Percentiles rank a stretch among this genome's conserved stretches.
Evolutionary conservation across 2,888 invertebrate genomes (phyloP).

Genomic region (Aromia moschata): DNA sequence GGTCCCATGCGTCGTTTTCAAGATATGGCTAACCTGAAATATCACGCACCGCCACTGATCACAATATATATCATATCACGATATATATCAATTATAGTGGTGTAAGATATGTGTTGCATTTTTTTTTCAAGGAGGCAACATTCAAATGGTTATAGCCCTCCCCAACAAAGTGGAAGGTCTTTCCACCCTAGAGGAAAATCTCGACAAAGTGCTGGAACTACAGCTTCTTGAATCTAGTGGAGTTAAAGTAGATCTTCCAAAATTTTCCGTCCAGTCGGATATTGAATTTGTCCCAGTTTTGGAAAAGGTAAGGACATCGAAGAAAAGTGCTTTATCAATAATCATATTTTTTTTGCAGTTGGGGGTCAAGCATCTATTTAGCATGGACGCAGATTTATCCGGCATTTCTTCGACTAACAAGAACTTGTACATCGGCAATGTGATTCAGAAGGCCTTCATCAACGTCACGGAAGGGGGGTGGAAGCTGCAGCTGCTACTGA

Average conservation of each 20-base stretch:
- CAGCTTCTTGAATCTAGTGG: conserved; percentile 20
- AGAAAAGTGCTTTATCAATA: background rate
- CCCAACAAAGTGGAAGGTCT: conserved; percentile 47
- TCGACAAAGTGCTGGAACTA: conserved; percentile 31
- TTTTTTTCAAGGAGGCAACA: conserved; percentile 34
- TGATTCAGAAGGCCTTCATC: conserved; percentile 58
- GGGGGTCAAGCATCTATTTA: conserved; percentile 44
- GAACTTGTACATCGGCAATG: conserved; percentile 49
- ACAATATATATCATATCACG: too few species aligned
- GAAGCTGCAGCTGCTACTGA: conserved; percentile 57
- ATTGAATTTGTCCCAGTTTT: conserved; percentile 44
- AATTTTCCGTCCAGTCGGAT: conserved; percentile 42
- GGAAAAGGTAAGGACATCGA: conserved; percentile 38
- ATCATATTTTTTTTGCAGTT: conserved; percentile 37
- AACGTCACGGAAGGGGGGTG: conserved; percentile 57
- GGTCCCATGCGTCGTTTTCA: too few species aligned
- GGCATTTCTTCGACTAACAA: conserved; percentile 44
- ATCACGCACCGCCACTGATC: too few species aligned
- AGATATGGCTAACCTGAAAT: too few species aligned
- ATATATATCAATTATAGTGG: too few species aligned
- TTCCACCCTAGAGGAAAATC: conserved; percentile 32
- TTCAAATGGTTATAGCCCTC: conserved; percentile 47
- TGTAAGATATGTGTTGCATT: too few species aligned
- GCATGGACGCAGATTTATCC: conserved; percentile 45
- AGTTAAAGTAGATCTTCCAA: conserved; percentile 45